Conservation (phyloP, 2,888 invertebrate species). For the Falcaria lacertinaria region DNA sequence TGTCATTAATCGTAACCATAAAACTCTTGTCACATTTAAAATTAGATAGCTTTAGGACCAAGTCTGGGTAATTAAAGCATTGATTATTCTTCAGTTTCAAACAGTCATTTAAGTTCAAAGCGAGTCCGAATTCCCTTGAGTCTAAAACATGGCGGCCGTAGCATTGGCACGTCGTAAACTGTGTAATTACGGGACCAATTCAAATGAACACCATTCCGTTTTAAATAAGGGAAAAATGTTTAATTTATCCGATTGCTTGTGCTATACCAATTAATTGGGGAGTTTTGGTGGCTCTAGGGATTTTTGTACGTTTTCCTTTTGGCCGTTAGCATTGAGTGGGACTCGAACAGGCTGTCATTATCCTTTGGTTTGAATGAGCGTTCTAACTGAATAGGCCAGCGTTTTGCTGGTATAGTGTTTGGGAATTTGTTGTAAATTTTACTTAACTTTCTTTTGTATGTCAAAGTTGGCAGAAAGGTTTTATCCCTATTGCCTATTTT, state of each 20-base stretch:
- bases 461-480: too few relatives aligned
- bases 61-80: constrained; percentile 58
- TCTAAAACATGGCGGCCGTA: constrained; percentile 49
- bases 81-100: constrained; percentile 63
- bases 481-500: too few relatives aligned
- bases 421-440: too few relatives aligned
- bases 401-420: too few relatives aligned
- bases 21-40: constrained; percentile 6
- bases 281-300: constrained; percentile 36
- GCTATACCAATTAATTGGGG: constrained; percentile 72
- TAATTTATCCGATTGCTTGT: constrained; percentile 67
- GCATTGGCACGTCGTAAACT: constrained; percentile 76
- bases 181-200: constrained; percentile 72
- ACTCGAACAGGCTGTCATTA: constrained; percentile 1
- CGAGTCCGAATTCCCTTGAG: constrained; percentile 40
- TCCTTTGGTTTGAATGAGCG: too few relatives aligned
- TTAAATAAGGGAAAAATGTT: constrained; percentile 78
- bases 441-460: too few relatives aligned
- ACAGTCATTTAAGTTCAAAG: constrained; percentile 58
- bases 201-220: constrained; percentile 75
- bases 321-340: constrained; percentile 38
- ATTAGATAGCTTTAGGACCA: constrained; percentile 6
- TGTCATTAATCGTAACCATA: constrained; percentile 7
- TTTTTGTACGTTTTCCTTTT: constrained; percentile 21
- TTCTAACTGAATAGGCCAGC: too few relatives aligned